These are phyloP conservation scores for Aethes cnicana DNA, from an alignment of 2,888 invertebrate species.

Conservation along the genomic window DNA sequence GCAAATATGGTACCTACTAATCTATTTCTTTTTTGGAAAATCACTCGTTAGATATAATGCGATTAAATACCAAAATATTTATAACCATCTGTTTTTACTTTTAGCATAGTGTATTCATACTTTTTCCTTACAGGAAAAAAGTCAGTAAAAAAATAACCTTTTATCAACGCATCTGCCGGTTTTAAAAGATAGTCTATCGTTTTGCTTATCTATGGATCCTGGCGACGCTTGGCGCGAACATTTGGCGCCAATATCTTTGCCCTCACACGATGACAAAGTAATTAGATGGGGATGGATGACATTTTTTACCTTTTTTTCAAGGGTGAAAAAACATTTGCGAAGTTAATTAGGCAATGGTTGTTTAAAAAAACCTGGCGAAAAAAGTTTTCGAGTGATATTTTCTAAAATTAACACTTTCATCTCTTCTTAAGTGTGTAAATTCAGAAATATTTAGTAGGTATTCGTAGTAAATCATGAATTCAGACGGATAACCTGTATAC, in stretches of 20 bases:
- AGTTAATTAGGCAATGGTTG: neutral
- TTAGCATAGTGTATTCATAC: neutral
- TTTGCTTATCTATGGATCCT: constrained; percentile 54
- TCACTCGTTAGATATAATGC: too few species aligned
- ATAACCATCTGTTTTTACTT: too few species aligned
- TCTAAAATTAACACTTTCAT: too few species aligned
- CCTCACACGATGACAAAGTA: constrained; percentile 62
- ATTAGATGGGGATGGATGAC: constrained; percentile 45
- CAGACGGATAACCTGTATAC: too few species aligned
- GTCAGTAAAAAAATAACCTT: constrained; percentile 22
- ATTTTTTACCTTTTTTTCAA: constrained; percentile 6
- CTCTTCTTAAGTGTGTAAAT: too few species aligned
- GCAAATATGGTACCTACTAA: too few species aligned
- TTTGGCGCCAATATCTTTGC: constrained; percentile 62
- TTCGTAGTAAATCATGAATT: too few species aligned
- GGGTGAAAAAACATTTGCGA: constrained; percentile 4
- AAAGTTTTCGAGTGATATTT: too few species aligned
- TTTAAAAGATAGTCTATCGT: constrained; percentile 47
- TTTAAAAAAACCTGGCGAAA: too few species aligned
- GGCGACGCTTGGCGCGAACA: constrained; percentile 61
- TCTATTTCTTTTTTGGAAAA: too few species aligned
- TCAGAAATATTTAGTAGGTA: too few species aligned
- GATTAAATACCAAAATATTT: too few species aligned
- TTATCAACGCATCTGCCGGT: constrained; percentile 53
- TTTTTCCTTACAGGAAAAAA: constrained; percentile 8